These are phyloP conservation scores for Poeciliopsis turrubarensis DNA, from an alignment of 2,113 vertebrate species.

Conservation along the genomic window DNA sequence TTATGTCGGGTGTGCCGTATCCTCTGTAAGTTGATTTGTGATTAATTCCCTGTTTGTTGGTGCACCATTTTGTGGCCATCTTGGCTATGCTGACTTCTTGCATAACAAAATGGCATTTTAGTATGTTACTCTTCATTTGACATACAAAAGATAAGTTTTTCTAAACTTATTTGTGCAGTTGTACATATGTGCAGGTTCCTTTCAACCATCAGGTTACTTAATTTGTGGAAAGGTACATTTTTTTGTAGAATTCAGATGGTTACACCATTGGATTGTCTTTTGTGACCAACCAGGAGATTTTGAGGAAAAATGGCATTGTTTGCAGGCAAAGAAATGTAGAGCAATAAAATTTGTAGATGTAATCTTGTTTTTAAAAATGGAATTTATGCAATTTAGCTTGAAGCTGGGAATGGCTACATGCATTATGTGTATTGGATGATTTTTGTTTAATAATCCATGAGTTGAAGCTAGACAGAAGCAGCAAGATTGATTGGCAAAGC, in stretches of 20 bases:
- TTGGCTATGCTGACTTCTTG: neutral
- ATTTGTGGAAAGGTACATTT: neutral
- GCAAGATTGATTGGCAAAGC: neutral
- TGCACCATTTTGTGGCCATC: neutral
- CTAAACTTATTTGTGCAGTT: neutral
- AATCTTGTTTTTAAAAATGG: no score
- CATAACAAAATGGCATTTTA: neutral
- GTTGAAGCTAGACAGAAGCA: neutral
- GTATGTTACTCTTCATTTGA: neutral
- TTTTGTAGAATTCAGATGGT: neutral
- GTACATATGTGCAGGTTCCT: neutral
- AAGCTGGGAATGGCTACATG: neutral
- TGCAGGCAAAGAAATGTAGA: neutral
- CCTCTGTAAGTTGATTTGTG: no score
- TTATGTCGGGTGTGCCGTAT: no score
- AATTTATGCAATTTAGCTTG: neutral
- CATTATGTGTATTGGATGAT: neutral
- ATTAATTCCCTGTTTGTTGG: neutral
- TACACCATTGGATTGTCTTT: no score
- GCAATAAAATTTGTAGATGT: neutral
- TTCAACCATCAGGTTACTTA: neutral
- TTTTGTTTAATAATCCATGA: neutral
- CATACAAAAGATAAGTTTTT: neutral
- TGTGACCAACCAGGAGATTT: neutral
- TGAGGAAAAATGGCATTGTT: neutral